Evolutionary conservation across 2,888 invertebrate genomes (phyloP).

Genomic region (Polietes domitor): DNA sequence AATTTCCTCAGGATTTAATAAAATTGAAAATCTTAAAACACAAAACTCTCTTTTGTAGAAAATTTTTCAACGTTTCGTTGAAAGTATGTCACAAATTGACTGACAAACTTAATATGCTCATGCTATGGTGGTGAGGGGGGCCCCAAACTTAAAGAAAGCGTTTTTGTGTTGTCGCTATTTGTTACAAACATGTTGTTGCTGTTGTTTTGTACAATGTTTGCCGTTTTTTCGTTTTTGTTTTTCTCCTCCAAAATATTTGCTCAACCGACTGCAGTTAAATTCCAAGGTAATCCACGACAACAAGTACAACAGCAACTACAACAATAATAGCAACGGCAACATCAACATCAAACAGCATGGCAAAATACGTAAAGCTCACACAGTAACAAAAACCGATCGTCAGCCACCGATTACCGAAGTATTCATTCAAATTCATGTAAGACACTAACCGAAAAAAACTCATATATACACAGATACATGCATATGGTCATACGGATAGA

Average conservation of each 20-base stretch:
- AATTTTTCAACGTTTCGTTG: too few relatives aligned
- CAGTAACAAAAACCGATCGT: not conserved
- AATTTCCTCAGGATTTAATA: too few relatives aligned
- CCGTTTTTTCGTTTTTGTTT: constrained; percentile 42
- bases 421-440: constrained; percentile 45
- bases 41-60: too few relatives aligned
- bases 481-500: not conserved
- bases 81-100: not conserved
- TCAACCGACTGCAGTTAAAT: constrained; percentile 65
- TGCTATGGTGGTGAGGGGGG: not conserved
- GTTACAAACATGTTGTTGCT: not conserved
- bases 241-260: constrained; percentile 47
- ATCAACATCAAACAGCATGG: not conserved
- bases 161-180: constrained; percentile 36
- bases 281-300: constrained; percentile 68
- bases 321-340: not conserved
- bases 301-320: not conserved
- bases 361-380: constrained; percentile 21
- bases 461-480: constrained; percentile 21
- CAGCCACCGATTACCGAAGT: constrained; percentile 41
- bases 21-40: too few relatives aligned
- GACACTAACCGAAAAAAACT: constrained; percentile 19
- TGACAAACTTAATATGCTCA: not conserved
- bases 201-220: constrained; percentile 18
- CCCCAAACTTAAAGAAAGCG: constrained; percentile 54